Evolutionary conservation across 2,113 vertebrate species (phyloP), one percentile per base, ranked within the genome.

Genomic region (Passer montanus): DNA sequence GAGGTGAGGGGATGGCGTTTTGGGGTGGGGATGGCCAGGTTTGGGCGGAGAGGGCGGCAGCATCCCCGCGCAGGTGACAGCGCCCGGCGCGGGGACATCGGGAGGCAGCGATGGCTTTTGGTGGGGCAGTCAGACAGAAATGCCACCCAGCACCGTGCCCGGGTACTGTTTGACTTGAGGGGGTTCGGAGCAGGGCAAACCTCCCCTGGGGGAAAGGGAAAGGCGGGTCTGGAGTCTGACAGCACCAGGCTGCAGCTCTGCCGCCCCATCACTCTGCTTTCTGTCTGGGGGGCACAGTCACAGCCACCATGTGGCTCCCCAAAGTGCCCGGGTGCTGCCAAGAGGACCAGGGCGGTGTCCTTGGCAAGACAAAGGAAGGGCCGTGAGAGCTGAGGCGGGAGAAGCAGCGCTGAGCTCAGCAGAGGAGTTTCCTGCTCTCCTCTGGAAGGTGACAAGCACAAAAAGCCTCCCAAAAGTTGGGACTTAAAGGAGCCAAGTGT

Each of bases 361-460:
- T 84, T 55, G 88, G 66, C 50, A 69, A 49, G 81, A 67, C 77
- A 81, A 84, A 46, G 46, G 64, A 83, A 47, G 41, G 68, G 59
- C 81, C 22, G 0, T 5, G 47, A 5, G 74, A 75, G 90, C 92
- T 41, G 73, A 86, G 86, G 58, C 58, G 2, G 79, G 56, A 85
- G 79, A 19, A 90, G 88, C 67, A 27, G 68, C 46, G 92, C 93
- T 88, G 94, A 92, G 94, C 93, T 88, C 83, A 92, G 93, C 94
- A 93, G 44, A 93, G 75, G 58, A 39, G 70, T 10, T 64, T 15
- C 52, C 9, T 0, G 39, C 78, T 89, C 84, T 23, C 9, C 12
- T 6, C 24, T 13, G 46, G 19, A 31, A 62, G 60, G 84, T 53
- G 81, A 59, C 20, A 10, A 58, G 31, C 41, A 28, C 58, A n/a